A percentile compares a stretch with the other conserved stretches of the same genome.
Conservation (phyloP, 1,140 invertebrate genomes). For the Phocides pigmalion region DNA sequence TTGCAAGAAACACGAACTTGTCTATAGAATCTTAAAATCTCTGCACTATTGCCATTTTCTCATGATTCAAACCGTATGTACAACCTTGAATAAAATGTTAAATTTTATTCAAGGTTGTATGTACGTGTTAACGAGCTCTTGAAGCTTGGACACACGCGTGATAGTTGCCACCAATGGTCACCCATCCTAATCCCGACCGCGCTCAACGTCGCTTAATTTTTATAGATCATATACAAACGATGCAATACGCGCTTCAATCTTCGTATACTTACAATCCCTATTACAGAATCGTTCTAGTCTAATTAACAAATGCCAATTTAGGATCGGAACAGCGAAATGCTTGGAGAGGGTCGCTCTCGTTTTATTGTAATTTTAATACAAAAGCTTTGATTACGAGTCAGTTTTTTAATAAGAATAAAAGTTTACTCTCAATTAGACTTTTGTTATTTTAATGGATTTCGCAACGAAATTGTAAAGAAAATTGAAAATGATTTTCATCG, state of each 20-base stretch:
- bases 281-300: conserved; percentile 53
- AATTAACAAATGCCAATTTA: conserved; percentile 62
- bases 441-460: conserved; percentile 4
- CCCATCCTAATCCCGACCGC: too few relatives aligned
- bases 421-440: conserved; percentile 20
- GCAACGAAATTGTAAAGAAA: neutral
- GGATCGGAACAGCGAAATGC: conserved; percentile 40
- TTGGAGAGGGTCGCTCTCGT: conserved; percentile 33
- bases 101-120: too few relatives aligned
- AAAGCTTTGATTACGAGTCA: conserved; percentile 20
- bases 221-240: too few relatives aligned
- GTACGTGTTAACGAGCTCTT: too few relatives aligned
- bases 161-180: too few relatives aligned
- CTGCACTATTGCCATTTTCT: neutral
- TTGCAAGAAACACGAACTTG: conserved; percentile 5
- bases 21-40: neutral
- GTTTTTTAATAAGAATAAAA: conserved; percentile 23
- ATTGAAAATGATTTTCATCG: too few relatives aligned
- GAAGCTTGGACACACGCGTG: too few relatives aligned
- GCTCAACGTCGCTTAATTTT: too few relatives aligned
- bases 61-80: too few relatives aligned
- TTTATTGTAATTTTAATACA: conserved; percentile 33
- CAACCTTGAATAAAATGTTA: too few relatives aligned
- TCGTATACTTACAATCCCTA: conserved; percentile 39
- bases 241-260: too few relatives aligned